A percentile compares a stretch with the other conserved stretches of the same genome.
Evolutionary conservation across 2,888 invertebrate genomes (phyloP).

Genomic region (Sturmia bella): DNA sequence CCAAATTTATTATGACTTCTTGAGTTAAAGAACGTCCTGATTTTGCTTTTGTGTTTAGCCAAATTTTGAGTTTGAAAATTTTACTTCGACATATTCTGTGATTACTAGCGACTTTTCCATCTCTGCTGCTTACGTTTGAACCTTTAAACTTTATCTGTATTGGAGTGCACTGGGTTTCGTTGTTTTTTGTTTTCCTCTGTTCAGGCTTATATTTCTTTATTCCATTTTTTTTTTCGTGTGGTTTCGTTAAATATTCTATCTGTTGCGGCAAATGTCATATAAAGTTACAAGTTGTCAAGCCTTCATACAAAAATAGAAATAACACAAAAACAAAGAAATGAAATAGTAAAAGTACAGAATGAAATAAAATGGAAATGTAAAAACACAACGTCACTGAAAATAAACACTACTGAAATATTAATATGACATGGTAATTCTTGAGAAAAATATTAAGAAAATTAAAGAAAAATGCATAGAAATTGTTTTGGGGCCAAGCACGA

Average conservation of each 20-base stretch:
- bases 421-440: slow-evolving; percentile 68
- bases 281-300: slow-evolving; percentile 67
- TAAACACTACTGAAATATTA: slow-evolving; percentile 66
- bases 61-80: too few relatives aligned
- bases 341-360: background rate
- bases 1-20: too few relatives aligned
- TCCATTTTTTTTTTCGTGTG: slow-evolving; percentile 51
- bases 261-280: slow-evolving; percentile 69
- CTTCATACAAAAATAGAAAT: slow-evolving; percentile 33
- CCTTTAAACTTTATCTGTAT: slow-evolving; percentile 25
- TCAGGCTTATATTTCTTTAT: slow-evolving; percentile 33
- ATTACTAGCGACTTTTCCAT: too few relatives aligned
- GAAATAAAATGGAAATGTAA: slow-evolving; percentile 43
- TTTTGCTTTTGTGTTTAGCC: too few relatives aligned
- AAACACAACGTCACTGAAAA: slow-evolving; percentile 53
- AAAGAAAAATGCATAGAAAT: slow-evolving; percentile 42
- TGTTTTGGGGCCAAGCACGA: slow-evolving; percentile 12
- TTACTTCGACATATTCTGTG: too few relatives aligned
- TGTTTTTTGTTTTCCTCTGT: slow-evolving; percentile 20
- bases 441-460: slow-evolving; percentile 66
- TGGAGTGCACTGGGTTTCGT: background rate
- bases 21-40: too few relatives aligned
- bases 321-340: slow-evolving; percentile 21
- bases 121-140: slow-evolving; percentile 19
- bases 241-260: slow-evolving; percentile 69